A percentile compares a stretch with the other conserved stretches of the same genome.
phyloP scores from a whole-genome alignment of 2,888 invertebrate genomes.

The Hypolimnas misippus region DNA sequence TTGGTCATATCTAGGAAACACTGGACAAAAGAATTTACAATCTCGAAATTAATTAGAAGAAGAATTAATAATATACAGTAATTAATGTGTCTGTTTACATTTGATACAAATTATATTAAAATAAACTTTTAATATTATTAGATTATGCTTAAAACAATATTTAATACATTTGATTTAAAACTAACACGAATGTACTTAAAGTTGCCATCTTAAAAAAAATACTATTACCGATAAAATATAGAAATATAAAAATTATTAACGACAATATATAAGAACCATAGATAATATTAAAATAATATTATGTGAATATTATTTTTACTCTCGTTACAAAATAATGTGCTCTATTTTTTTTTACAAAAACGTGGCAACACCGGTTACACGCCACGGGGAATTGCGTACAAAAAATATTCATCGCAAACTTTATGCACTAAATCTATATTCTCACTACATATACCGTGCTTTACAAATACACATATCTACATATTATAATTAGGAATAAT shows the following conservation, averaged over 20 bases:
- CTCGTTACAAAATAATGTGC: conserved; percentile 22
- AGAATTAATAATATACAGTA: no score
- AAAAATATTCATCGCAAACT: conserved; percentile 49
- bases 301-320: conserved; percentile 32
- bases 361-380: conserved; percentile 21
- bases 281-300: conserved; percentile 33
- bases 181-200: conserved; percentile 1
- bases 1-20: no score
- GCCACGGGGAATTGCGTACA: conserved; percentile 36
- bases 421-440: conserved; percentile 47
- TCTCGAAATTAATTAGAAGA: no score
- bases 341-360: conserved; percentile 38
- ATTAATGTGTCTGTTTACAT: conserved; percentile 11
- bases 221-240: conserved; percentile 10
- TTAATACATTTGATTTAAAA: neutral
- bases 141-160: conserved; percentile 42
- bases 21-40: no score
- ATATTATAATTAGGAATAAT: conserved; percentile 67
- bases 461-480: conserved; percentile 50
- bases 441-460: conserved; percentile 60
- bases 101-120: conserved; percentile 27
- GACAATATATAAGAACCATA: conserved; percentile 18
- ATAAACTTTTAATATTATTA: conserved; percentile 19
- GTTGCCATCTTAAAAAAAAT: conserved; percentile 5
- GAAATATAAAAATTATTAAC: conserved; percentile 8